Evolutionary conservation across 2,888 invertebrate species (phyloP), one percentile per base, ranked within the genome.

Genomic region (Ornithoptera priamus): DNA sequence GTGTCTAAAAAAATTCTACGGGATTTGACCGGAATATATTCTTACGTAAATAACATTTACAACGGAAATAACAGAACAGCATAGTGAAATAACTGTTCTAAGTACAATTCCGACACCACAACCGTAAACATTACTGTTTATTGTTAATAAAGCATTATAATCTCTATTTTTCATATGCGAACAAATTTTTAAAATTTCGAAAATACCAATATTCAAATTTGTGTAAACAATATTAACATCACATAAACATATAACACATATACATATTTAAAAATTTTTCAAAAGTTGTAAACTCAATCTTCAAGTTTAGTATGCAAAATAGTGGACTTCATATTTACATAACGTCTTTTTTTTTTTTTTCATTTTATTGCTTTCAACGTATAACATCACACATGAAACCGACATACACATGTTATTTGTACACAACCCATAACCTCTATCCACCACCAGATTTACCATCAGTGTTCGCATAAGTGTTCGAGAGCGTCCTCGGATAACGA

Each of bases 381-480:
- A 46, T 46, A 62, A 22, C 20, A n/a, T n/a, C 46, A 62, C 18
- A 10, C 15, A 3, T 42, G 4, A 15, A 62, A 53, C 8, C n/a
- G 18, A 42, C 42, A 15, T 46, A 62, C 50, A 50, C 46, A n/a
- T 46, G 62, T 62, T 62, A 63, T 46, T 62, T 30, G 42, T 39
- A 58, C 64, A 57, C 36, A 24, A 65, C 58, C 64, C 42, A 39
- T 15, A 65, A 20, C 22, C 39, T 8, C 8, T 8, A 30, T 22
- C 57, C 57, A 36, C 39, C 65, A 65, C 65, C 57, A 58, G 72
- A 77, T 75, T 82, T 86, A 85, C 84, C 82, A 74, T 77, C 73
- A 74, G 72, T 71, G 72, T 75, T 74, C 56, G 69, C 69, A 68
- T 71, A 73, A 56, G 74, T 72, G 69, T 75, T 76, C 74, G 74